phyloP scores from a whole-genome alignment of 2,113 vertebrate genomes.

The Pseudorhombus dupliciocellatus region DNA sequence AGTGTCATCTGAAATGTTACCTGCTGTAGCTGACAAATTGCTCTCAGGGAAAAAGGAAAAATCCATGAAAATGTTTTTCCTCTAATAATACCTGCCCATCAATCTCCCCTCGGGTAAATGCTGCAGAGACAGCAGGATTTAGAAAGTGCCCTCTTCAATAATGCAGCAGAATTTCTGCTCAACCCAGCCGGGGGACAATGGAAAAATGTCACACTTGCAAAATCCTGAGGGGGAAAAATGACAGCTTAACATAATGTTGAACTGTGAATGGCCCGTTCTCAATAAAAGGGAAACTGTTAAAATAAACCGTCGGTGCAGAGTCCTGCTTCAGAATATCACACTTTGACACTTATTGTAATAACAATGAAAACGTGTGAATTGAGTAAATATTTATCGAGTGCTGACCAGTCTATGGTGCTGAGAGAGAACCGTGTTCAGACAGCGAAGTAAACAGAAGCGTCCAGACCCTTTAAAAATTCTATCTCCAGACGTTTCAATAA shows the following conservation, averaged over 20 bases:
- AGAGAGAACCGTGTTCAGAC: neutral
- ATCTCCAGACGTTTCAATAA: neutral
- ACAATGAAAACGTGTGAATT: neutral
- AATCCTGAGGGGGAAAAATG: neutral
- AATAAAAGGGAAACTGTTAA: neutral
- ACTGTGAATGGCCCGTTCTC: neutral
- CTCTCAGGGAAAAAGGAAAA: conserved; percentile 6
- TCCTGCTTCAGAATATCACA: neutral
- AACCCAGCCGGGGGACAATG: conserved; percentile 23
- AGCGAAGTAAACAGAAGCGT: neutral
- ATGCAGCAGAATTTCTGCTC: conserved; percentile 43
- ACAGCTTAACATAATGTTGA: neutral
- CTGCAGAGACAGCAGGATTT: conserved; percentile 39
- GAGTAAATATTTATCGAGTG: neutral
- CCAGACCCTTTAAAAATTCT: neutral
- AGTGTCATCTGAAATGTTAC: conserved; percentile 43
- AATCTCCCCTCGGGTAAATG: conserved; percentile 20
- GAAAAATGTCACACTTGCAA: conserved; percentile 34
- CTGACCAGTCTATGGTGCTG: too few relatives aligned
- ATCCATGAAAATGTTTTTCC: conserved; percentile 43
- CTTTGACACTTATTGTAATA: neutral
- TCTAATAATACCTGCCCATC: conserved; percentile 40
- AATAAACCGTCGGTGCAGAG: conserved; percentile 2
- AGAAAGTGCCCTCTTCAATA: conserved; percentile 53
- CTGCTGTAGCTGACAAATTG: conserved; percentile 45